Conservation (phyloP, 2,113 vertebrate genomes). For the Aptenodytes forsteri region DNA sequence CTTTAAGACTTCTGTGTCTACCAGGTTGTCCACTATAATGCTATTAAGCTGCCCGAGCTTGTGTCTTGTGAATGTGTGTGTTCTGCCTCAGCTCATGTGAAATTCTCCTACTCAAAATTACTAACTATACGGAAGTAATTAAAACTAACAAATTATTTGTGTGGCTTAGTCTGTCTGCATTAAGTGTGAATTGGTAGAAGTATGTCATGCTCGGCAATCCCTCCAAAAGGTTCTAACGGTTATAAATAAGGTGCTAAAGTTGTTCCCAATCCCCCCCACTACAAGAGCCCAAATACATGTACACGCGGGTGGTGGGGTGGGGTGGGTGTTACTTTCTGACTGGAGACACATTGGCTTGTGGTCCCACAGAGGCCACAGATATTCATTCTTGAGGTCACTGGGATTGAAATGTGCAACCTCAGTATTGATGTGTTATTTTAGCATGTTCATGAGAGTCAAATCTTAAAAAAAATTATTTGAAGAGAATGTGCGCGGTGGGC, state of each 20-base stretch:
- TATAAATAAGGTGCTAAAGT: not conserved
- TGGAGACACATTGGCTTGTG: not conserved
- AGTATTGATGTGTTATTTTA: not conserved
- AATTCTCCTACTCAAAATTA: not conserved
- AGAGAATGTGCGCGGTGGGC: not conserved
- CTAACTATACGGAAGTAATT: not conserved
- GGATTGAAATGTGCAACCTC: not conserved
- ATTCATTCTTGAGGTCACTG: not conserved
- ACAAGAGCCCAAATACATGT: not conserved
- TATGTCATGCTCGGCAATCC: not conserved
- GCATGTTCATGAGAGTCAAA: not conserved
- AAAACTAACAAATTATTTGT: not conserved
- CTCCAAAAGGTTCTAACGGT: not conserved
- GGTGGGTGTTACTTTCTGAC: not conserved
- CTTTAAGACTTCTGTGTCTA: not conserved
- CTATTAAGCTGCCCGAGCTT: not conserved
- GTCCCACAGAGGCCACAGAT: not conserved
- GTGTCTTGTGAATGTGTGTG: not conserved
- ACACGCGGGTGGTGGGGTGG: fast-evolving
- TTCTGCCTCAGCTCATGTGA: not conserved
- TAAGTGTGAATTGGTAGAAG: not conserved
- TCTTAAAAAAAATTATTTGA: not conserved
- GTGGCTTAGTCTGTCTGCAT: not conserved
- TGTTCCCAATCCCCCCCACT: not conserved
- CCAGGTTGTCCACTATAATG: not conserved